phyloP scores from a whole-genome alignment of 1,140 invertebrate genomes.

The Diachasmimorpha longicaudata region DNA sequence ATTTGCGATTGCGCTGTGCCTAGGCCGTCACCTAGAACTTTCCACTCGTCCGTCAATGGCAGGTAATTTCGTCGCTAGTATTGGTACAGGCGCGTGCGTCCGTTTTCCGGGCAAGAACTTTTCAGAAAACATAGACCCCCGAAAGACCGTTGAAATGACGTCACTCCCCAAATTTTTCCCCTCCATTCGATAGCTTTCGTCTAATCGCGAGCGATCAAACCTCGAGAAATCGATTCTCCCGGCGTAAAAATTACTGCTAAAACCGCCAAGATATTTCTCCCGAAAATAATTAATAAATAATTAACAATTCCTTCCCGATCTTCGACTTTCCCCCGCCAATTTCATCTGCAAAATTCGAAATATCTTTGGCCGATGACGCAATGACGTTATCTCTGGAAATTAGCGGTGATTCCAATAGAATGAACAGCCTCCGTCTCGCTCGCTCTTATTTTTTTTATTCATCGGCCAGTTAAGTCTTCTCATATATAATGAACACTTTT shows the following conservation, averaged over 20 bases:
- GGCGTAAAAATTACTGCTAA: too few relatives aligned
- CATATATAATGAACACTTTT: neutral
- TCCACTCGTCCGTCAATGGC: conserved; percentile 27
- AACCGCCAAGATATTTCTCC: too few relatives aligned
- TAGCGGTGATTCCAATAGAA: conserved; percentile 13
- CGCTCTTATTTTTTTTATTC: neutral
- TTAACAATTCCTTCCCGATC: neutral
- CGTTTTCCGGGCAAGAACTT: conserved; percentile 53
- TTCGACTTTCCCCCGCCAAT: neutral
- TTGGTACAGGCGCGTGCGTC: conserved; percentile 36
- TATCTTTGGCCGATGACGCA: conserved; percentile 1
- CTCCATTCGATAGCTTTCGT: neutral
- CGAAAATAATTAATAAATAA: neutral
- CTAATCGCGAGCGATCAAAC: neutral
- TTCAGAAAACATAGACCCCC: conserved; percentile 48
- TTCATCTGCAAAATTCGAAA: neutral
- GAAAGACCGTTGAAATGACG: neutral
- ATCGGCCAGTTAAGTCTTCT: neutral
- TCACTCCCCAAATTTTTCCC: neutral
- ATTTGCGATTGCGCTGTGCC: neutral
- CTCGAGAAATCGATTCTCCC: too few relatives aligned
- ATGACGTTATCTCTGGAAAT: conserved; percentile 21
- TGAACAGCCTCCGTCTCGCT: neutral
- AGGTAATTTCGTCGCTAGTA: neutral
- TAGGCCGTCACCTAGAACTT: conserved; percentile 39